A percentile compares a stretch with the other conserved stretches of the same genome.
Evolutionary conservation across 2,888 invertebrate species (phyloP).

Genomic region (Cheilosia vernalis): DNA sequence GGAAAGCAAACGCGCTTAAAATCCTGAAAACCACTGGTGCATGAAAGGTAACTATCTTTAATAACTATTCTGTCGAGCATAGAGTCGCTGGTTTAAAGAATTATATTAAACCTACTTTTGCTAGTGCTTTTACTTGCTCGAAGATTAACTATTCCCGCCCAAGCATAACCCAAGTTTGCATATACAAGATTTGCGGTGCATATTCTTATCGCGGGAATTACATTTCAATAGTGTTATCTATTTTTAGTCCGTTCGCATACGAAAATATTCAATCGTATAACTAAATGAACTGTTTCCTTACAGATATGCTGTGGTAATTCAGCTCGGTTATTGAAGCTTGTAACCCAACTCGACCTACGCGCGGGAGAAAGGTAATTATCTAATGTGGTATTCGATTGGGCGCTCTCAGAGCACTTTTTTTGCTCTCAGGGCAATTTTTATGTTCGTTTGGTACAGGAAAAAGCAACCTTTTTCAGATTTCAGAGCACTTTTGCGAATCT

Average conservation of each 20-base stretch:
- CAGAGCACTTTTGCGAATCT: no score
- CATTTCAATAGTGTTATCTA: constrained; percentile 25
- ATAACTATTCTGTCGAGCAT: constrained; percentile 75
- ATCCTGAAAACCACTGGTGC: no score
- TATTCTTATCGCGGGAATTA: constrained; percentile 79
- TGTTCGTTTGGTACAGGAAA: no score
- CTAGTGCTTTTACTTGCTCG: constrained; percentile 82
- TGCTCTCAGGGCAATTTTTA: no score
- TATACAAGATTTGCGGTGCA: constrained; percentile 81
- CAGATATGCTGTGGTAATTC: background rate
- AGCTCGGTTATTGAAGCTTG: background rate
- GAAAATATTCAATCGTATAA: background rate
- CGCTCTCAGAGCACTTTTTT: no score
- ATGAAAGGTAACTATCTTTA: background rate
- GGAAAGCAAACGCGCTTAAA: background rate
- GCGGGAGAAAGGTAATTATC: constrained; percentile 32
- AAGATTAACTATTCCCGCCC: constrained; percentile 78
- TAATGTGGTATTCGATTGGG: no score
- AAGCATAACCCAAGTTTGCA: constrained; percentile 81
- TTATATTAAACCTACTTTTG: constrained; percentile 76
- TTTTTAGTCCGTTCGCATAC: background rate
- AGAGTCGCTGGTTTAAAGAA: constrained; percentile 82
- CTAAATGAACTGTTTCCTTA: background rate
- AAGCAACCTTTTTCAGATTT: no score
- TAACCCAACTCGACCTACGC: background rate